phyloP scores from a whole-genome alignment of 2,113 vertebrate genomes.

The Gymnorhina tibicen region DNA sequence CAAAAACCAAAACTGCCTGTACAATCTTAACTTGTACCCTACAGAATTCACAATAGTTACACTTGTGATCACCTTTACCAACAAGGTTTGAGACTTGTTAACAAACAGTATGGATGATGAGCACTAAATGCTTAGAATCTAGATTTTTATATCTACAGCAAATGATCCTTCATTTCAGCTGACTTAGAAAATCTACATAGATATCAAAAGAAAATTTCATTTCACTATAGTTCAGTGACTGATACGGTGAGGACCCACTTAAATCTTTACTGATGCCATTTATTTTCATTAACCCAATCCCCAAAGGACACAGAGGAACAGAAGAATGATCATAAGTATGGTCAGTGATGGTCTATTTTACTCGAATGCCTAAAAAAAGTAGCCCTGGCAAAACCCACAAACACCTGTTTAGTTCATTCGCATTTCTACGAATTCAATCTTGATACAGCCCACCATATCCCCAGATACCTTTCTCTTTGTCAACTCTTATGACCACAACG shows the following conservation, averaged over 20 bases:
- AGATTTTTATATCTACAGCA: not conserved
- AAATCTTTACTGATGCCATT: not conserved
- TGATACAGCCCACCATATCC: not conserved
- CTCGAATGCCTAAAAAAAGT: not conserved
- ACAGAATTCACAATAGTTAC: not conserved
- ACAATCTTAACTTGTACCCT: not conserved
- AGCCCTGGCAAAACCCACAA: not conserved
- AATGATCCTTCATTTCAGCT: not conserved
- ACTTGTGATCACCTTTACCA: not conserved
- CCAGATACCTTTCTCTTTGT: conserved; percentile 94
- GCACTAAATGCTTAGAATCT: not conserved
- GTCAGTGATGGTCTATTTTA: not conserved
- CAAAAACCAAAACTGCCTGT: not conserved
- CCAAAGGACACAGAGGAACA: not conserved
- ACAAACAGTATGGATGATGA: not conserved
- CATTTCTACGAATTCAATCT: not conserved
- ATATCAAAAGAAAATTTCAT: not conserved
- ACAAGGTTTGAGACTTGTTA: not conserved
- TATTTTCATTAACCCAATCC: not conserved
- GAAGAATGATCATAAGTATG: not conserved
- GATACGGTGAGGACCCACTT: not conserved
- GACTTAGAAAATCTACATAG: not conserved
- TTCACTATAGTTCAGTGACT: not conserved
- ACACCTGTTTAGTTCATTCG: not conserved
- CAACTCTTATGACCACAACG: conserved; percentile 96